Conservation (phyloP, 2,113 vertebrate genomes). For the Sceloporus tristichus region DNA sequence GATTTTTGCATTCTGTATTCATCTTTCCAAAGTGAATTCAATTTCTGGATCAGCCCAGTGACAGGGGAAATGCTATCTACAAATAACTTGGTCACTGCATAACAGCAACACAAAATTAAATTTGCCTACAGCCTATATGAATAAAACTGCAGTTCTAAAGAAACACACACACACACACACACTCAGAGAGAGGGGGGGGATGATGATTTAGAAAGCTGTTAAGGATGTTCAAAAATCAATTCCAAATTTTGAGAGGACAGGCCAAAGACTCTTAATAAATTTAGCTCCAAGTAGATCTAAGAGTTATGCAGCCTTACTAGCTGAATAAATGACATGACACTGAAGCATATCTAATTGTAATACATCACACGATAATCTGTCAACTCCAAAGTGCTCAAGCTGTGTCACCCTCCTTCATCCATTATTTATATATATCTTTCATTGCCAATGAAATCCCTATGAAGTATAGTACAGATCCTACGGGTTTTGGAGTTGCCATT, state of each 20-base stretch:
- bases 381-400: constrained; percentile 72
- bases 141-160: constrained; percentile 54
- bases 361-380: constrained; percentile 80
- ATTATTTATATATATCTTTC: constrained; percentile 79
- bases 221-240: constrained; percentile 73
- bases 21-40: constrained; percentile 56
- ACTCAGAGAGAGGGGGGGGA: neutral
- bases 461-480: constrained; percentile 59
- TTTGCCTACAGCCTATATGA: constrained; percentile 20
- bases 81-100: constrained; percentile 70
- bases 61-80: constrained; percentile 77
- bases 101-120: constrained; percentile 42
- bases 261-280: constrained; percentile 74
- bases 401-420: constrained; percentile 72
- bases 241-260: constrained; percentile 71
- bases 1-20: neutral
- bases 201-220: constrained; percentile 79
- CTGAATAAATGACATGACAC: constrained; percentile 81
- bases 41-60: constrained; percentile 75
- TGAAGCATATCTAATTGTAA: constrained; percentile 79
- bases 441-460: constrained; percentile 65
- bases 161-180: neutral
- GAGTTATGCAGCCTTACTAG: constrained; percentile 69
- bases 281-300: constrained; percentile 71
- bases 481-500: constrained; percentile 45